phyloP scores from a whole-genome alignment of 2,113 vertebrate species.

The Neomonachus schauinslandi region DNA sequence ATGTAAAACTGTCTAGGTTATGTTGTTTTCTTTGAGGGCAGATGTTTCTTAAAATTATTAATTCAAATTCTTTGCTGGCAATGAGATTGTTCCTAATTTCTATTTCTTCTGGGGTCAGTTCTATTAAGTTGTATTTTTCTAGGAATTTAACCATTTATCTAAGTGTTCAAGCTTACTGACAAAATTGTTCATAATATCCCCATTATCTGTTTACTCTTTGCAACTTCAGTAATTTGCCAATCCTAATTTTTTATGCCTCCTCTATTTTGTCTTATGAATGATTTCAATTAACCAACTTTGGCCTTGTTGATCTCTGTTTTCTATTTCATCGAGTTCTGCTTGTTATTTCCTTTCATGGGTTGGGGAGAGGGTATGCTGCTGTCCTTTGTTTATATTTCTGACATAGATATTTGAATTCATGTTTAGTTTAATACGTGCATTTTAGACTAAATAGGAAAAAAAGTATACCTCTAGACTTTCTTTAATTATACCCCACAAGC shows the following conservation, averaged over 20 bases:
- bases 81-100: not conserved
- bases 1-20: not conserved
- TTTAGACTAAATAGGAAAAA: not conserved
- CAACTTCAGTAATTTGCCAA: not conserved
- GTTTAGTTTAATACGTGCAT: not conserved
- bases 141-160: not conserved
- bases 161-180: not conserved
- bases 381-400: not conserved
- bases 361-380: not conserved
- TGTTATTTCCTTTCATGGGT: not conserved
- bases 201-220: too few species aligned
- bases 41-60: not conserved
- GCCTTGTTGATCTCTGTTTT: not conserved
- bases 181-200: not conserved
- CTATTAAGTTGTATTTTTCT: not conserved
- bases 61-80: not conserved
- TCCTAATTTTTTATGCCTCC: not conserved
- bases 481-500: not conserved
- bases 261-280: not conserved
- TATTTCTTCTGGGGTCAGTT: conserved; percentile 20
- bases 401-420: not conserved
- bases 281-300: conserved; percentile 10
- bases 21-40: not conserved
- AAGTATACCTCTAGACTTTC: not conserved
- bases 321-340: not conserved